phyloP scores from a whole-genome alignment of 2,797 vertebrate genomes.

The Pangasius sanitwongsei region DNA sequence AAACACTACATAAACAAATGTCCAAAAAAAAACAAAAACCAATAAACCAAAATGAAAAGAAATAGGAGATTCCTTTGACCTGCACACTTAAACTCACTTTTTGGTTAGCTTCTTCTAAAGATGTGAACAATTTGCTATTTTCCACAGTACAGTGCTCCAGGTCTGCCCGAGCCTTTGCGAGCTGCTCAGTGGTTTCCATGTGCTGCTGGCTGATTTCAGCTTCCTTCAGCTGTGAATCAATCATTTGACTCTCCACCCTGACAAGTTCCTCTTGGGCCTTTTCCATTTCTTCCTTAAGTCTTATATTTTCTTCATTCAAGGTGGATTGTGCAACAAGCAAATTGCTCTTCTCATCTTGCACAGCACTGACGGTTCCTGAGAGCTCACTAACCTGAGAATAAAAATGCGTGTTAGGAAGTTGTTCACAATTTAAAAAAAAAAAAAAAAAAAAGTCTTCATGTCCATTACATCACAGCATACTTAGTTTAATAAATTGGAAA shows the following conservation, averaged over 20 bases:
- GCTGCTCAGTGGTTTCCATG: constrained; percentile 45
- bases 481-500: too few relatives aligned
- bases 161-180: constrained; percentile 58
- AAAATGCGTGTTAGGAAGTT: background rate
- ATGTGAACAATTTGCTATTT: constrained; percentile 11
- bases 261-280: constrained; percentile 33
- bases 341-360: background rate
- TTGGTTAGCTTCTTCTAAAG: constrained; percentile 22
- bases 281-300: constrained; percentile 27
- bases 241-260: constrained; percentile 47
- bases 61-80: background rate
- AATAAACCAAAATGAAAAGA: background rate
- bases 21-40: background rate
- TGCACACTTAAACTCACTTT: background rate
- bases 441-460: background rate
- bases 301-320: constrained; percentile 1
- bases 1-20: background rate
- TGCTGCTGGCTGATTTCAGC: constrained; percentile 48
- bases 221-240: constrained; percentile 47
- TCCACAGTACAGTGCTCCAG: constrained; percentile 11
- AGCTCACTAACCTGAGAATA: constrained; percentile 27
- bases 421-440: too few relatives aligned
- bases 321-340: constrained; percentile 4
- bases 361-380: background rate
- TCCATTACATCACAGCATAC: background rate